Evolutionary conservation across 2,113 vertebrate genomes (phyloP).

Genomic region (Sminthopsis crassicaudata): DNA sequence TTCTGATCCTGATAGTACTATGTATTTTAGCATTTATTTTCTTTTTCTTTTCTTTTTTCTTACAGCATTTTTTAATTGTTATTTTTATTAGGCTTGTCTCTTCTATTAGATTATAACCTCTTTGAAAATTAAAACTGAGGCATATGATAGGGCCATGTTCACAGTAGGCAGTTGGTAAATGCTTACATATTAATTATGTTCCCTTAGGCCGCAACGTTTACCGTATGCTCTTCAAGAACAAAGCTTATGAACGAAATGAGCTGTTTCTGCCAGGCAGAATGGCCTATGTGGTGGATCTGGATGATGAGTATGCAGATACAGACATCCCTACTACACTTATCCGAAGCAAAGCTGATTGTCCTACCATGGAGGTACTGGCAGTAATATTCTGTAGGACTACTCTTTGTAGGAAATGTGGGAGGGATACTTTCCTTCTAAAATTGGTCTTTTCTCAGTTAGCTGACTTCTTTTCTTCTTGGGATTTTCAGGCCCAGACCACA

Average conservation of each 20-base stretch:
- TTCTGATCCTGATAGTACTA: neutral
- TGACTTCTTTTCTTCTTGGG: constrained; percentile 37
- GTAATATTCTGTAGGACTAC: neutral
- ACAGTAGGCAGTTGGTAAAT: constrained; percentile 21
- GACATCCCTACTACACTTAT: constrained; percentile 98
- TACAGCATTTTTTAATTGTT: neutral
- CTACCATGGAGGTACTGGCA: constrained; percentile 95
- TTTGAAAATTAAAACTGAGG: neutral
- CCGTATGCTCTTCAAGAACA: constrained; percentile 93
- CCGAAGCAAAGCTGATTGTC: constrained; percentile 98
- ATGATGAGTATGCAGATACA: constrained; percentile 97
- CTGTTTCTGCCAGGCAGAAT: constrained; percentile 96
- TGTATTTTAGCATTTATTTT: neutral
- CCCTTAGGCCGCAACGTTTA: constrained; percentile 93
- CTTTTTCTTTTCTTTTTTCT: neutral
- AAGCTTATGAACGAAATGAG: constrained; percentile 93
- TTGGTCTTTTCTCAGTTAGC: neutral
- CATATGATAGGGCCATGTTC: neutral
- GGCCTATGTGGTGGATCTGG: constrained; percentile 98
- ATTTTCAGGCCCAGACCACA: constrained; percentile 95
- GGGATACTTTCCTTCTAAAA: neutral
- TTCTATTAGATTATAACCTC: constrained; percentile 10
- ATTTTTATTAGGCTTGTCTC: constrained; percentile 14
- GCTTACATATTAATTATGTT: neutral
- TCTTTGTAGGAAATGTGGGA: accelerated